Percentiles rank a stretch among this genome's conserved stretches.
These are phyloP conservation scores for Mythimna impura DNA, from an alignment of 2,888 invertebrate genomes.

Conservation along the genomic window DNA sequence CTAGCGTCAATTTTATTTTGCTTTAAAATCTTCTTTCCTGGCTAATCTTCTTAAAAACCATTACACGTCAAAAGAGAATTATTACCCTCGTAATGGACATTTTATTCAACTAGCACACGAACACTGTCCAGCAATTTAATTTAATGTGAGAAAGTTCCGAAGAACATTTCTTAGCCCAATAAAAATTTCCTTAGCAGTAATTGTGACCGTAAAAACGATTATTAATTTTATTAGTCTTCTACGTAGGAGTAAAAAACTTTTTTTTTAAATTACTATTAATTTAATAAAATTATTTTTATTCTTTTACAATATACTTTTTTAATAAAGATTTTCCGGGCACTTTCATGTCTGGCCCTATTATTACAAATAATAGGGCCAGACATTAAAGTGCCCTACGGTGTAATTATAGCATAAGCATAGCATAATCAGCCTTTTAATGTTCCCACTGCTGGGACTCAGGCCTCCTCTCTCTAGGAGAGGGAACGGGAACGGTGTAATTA, in stretches of 20 bases:
- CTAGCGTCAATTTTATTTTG: slow-evolving; percentile 16
- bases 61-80: slow-evolving; percentile 48
- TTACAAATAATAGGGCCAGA: too few relatives aligned
- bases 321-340: neutral
- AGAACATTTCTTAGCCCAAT: slow-evolving; percentile 47
- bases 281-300: neutral
- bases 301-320: neutral
- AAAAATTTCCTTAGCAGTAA: slow-evolving; percentile 38
- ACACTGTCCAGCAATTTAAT: slow-evolving; percentile 48
- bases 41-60: slow-evolving; percentile 41
- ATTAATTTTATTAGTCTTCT: slow-evolving; percentile 13
- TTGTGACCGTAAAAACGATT: slow-evolving; percentile 30
- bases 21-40: slow-evolving; percentile 1
- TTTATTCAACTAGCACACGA: slow-evolving; percentile 58
- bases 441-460: too few relatives aligned
- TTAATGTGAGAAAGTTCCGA: slow-evolving; percentile 40
- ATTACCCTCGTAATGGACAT: slow-evolving; percentile 44
- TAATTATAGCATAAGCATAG: too few relatives aligned
- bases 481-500: neutral
- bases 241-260: neutral
- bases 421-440: too few relatives aligned
- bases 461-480: too few relatives aligned
- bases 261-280: too few relatives aligned
- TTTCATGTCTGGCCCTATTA: neutral
- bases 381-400: too few relatives aligned